Conservation (phyloP, 2,888 invertebrate genomes). For the Caprella mutica region DNA sequence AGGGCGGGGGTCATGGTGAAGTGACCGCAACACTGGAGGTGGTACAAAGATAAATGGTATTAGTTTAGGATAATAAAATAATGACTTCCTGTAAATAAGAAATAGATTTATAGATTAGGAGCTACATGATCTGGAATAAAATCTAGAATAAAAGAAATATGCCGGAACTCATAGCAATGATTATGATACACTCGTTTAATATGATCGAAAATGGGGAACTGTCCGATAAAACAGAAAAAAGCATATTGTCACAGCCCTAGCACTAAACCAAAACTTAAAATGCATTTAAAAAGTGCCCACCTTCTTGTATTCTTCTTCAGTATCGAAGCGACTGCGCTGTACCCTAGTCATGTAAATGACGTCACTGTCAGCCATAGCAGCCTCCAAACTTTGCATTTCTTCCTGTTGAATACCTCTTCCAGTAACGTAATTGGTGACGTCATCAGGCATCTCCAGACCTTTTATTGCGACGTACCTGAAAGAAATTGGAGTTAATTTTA, state of each 20-base stretch:
- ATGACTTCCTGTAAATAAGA: neutral
- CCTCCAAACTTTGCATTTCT: conserved; percentile 51
- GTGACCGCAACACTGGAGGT: conserved; percentile 64
- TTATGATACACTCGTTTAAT: neutral
- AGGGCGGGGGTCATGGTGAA: conserved; percentile 86
- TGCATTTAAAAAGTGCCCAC: conserved; percentile 44
- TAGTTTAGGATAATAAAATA: no score
- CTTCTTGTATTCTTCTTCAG: conserved; percentile 70
- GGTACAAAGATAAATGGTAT: no score
- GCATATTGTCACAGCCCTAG: neutral
- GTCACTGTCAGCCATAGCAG: conserved; percentile 82
- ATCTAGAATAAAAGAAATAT: neutral
- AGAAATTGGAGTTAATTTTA: no score
- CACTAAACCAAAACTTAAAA: neutral
- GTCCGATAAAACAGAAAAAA: no score
- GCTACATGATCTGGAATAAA: neutral
- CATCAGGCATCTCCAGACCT: conserved; percentile 79
- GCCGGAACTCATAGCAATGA: neutral
- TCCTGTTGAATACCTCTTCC: conserved; percentile 55
- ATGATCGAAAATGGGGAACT: no score
- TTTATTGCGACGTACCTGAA: conserved; percentile 83
- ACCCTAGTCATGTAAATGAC: conserved; percentile 98
- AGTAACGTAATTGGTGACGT: conserved; percentile 64
- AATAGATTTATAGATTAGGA: neutral
- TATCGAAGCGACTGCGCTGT: conserved; percentile 80